Base-by-base conservation (phyloP, 2,888 invertebrate genomes). In the Anarsia innoxiella region DNA sequence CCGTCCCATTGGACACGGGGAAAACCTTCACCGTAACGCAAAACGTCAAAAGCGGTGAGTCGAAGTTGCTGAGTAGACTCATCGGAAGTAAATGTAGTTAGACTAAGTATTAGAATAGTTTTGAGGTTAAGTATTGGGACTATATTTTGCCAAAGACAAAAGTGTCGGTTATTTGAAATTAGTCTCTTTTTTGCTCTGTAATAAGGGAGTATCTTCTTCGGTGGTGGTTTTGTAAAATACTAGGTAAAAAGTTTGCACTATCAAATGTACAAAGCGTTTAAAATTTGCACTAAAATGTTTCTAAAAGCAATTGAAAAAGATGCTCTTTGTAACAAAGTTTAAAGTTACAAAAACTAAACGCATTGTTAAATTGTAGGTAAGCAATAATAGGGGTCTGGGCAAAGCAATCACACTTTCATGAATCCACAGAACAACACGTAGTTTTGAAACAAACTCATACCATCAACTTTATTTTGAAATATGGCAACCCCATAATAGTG, bases 21-120 rank as follows among this genome's bases (percentile, higher is more conserved):
- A 95, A 95, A 86, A 95, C 94, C 26, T 95, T 95, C 79, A 95
- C 95, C 27, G 95, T 95, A 56, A 95, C 95, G 44, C 95, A 95
- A 85, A 95, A 95, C 83, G 94, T 95, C 58, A 91, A 92, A 71
- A 82, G 74, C 71, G 84, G 84, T 84, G 79, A 84, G 84, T 83
- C 61, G 45, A 66, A 65, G 50, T 61, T 67, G 39, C 55, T 76
- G 44, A 59, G 62, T 56, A 63, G 61, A 46, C 16, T 41, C 53
- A 41, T 68, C 56, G 60, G 68, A 57, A 57, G 69, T 39, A 59
- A 72, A 49, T 56, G 65, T 72, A 59, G 73, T 52, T 51, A 69
- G 61, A 54, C 45, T 55, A 48, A 56, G 53, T 50, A 56, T 37
- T 36, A 36, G 40, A 23, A 8, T 26, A 28, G 23, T 30, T 38